These are phyloP conservation scores for Antheraea mylitta DNA, from an alignment of 1,140 invertebrate species.

Conservation along the genomic window DNA sequence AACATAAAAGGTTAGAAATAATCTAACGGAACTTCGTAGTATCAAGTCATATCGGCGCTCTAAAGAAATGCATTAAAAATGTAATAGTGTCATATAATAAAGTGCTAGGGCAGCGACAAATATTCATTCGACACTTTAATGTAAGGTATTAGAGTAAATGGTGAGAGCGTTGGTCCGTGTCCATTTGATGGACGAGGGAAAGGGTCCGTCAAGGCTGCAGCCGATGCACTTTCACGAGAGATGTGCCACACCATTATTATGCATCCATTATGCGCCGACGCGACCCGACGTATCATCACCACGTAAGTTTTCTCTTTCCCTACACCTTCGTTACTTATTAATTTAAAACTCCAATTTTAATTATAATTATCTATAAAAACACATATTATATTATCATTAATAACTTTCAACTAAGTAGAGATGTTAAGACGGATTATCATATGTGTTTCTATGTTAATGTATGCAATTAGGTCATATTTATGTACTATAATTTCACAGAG, in stretches of 20 bases:
- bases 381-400: neutral
- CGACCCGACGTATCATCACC: conserved; percentile 16
- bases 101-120: conserved; percentile 45
- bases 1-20: no score
- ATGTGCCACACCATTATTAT: conserved; percentile 54
- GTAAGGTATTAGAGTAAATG: conserved; percentile 55
- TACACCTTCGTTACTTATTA: conserved; percentile 33
- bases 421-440: neutral
- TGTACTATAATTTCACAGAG: conserved; percentile 14
- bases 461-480: conserved; percentile 11
- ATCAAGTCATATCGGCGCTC: no score
- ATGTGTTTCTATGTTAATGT: neutral
- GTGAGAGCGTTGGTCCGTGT: conserved; percentile 44
- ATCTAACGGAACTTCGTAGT: no score
- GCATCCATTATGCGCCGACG: conserved; percentile 54
- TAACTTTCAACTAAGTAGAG: neutral
- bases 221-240: conserved; percentile 69
- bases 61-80: neutral
- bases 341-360: neutral
- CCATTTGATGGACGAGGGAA: conserved; percentile 73
- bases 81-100: conserved; percentile 11
- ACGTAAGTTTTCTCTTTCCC: conserved; percentile 23
- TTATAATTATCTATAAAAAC: neutral
- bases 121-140: conserved; percentile 61
- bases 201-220: conserved; percentile 66